Evolutionary conservation across 2,797 vertebrate species (phyloP), one percentile per base, ranked within the genome.

Genomic region (Ptychadena robeensis): DNA sequence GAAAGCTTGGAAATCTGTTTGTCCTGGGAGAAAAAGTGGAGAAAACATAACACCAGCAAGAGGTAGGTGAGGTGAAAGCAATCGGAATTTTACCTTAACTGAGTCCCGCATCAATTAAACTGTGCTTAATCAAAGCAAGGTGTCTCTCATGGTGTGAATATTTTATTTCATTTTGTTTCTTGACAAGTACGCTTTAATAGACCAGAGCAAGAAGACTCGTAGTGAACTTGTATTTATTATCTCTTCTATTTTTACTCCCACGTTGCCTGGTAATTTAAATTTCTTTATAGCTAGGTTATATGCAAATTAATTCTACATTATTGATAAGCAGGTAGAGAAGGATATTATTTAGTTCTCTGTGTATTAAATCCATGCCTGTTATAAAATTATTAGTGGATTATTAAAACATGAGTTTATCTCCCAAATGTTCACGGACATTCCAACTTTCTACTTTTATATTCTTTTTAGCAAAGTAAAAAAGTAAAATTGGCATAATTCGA

Each of bases 361-460:
- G 65, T 57, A 69, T 59, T 37, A 68, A 27, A 78, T 40, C n/a
- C 18, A 30, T 79, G 38, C 30, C 30, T 67, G 63, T 32, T 67
- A 9, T n/a, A 68, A 53, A 57, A 79, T 57, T 79, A 68, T 79
- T 68, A 35, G 69, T 69, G 44, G 34, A 68, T 79, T 68, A 68
- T 79, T 68, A 68, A 79, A 57, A 79, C 31, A 59, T 37, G 40
- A 18, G 48, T 69, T n/a, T 57, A 57, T 69, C 31, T 79, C 4
- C 28, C 10, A 35, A 57, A 27, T 15, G n/a, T 9, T 68, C 65
- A 35, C 8, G 37, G 38, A 68, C 53, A 66, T 40, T 40, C 6
- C 12, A 40, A n/a, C n/a, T n/a, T n/a, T n/a, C n/a, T n/a, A n/a
- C n/a, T n/a, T n/a, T n/a, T n/a, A n/a, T 28, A 77, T 66, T 77